These are phyloP conservation scores for Pantala flavescens DNA, from an alignment of 1,140 invertebrate species.

Conservation along the genomic window DNA sequence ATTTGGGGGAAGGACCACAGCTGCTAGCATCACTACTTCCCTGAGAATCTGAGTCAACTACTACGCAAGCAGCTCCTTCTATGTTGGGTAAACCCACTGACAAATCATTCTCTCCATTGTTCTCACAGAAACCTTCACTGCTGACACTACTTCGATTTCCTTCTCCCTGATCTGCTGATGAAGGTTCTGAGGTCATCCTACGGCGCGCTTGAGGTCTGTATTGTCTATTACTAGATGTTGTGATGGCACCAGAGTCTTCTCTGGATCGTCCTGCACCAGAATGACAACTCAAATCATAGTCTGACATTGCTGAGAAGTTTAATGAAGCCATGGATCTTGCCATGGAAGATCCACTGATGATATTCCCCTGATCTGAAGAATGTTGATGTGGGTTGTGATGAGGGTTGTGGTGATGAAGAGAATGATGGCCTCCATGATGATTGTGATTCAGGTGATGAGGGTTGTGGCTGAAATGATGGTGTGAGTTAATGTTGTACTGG, in stretches of 20 bases:
- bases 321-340: background rate
- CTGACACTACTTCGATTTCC: conserved; percentile 86
- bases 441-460: conserved; percentile 38
- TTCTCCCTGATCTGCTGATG: conserved; percentile 35
- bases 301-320: background rate
- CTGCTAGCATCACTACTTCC: conserved; percentile 32
- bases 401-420: conserved; percentile 21
- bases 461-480: conserved; percentile 39
- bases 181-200: background rate
- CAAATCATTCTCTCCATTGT: conserved; percentile 41
- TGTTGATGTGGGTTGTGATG: conserved; percentile 26
- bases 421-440: conserved; percentile 32
- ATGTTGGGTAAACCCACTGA: background rate
- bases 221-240: background rate
- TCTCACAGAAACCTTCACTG: conserved; percentile 92
- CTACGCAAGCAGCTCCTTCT: background rate
- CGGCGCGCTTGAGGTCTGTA: background rate
- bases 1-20: background rate
- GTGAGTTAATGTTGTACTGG: background rate
- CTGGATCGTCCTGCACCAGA: background rate
- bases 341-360: background rate
- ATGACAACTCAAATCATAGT: background rate
- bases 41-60: conserved; percentile 44
- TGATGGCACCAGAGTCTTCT: background rate
- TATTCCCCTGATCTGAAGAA: background rate